These are phyloP conservation scores for Erinaceus europaeus DNA, from an alignment of 2,113 vertebrate genomes.

Conservation along the genomic window DNA sequence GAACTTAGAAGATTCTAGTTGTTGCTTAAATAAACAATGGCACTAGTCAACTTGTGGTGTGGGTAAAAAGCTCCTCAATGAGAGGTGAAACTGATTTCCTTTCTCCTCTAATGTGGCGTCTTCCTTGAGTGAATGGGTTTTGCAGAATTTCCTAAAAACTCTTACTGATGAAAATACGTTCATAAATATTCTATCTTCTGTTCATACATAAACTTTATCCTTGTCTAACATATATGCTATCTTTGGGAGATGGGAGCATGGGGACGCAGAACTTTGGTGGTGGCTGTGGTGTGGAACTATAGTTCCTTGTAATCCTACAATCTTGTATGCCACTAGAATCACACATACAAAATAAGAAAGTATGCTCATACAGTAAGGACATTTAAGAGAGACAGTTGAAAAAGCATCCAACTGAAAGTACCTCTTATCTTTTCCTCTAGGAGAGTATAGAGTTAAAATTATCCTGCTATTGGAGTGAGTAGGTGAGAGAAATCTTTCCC, in stretches of 20 bases:
- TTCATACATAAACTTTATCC: too few relatives aligned
- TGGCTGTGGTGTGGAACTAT: too few relatives aligned
- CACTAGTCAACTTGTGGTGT: background rate
- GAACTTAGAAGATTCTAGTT: background rate
- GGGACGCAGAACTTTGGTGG: too few relatives aligned
- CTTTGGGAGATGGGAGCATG: too few relatives aligned
- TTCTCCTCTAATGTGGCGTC: background rate
- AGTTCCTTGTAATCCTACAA: too few relatives aligned
- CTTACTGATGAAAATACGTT: background rate
- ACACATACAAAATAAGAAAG: too few relatives aligned
- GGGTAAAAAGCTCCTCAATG: background rate
- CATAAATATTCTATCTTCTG: too few relatives aligned
- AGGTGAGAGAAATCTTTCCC: background rate
- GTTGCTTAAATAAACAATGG: background rate
- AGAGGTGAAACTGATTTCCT: background rate
- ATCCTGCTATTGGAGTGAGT: background rate
- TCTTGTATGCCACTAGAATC: too few relatives aligned
- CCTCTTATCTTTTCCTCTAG: background rate
- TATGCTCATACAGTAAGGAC: background rate
- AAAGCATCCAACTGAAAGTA: background rate
- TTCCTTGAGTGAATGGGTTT: background rate
- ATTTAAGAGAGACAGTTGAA: background rate
- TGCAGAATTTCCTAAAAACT: background rate
- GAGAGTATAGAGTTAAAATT: background rate
- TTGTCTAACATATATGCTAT: too few relatives aligned